Conservation (phyloP, 2,888 invertebrate species). For the Drosophila melanosoma region DNA sequence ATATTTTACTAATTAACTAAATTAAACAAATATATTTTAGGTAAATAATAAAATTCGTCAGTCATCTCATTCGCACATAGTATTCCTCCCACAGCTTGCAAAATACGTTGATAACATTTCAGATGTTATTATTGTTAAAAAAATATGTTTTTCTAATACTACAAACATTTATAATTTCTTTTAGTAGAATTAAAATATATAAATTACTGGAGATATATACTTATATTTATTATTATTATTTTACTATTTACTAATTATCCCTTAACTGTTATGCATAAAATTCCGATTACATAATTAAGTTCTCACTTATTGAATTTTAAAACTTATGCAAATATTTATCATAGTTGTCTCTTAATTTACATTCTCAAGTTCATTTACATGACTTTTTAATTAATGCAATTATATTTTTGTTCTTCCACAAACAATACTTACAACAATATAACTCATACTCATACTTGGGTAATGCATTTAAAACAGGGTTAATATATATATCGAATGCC, state of each 20-base stretch:
- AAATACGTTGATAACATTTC: constrained; percentile 12
- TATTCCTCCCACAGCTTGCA: constrained; percentile 37
- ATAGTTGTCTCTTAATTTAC: constrained; percentile 24
- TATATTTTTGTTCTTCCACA: constrained; percentile 34
- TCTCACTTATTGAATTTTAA: constrained; percentile 2
- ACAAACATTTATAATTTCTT: neutral
- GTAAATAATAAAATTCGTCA: constrained; percentile 34
- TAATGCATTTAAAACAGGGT: constrained; percentile 23
- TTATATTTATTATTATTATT: neutral
- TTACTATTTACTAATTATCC: neutral
- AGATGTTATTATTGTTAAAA: neutral
- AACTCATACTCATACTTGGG: constrained; percentile 9
- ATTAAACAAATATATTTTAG: constrained; percentile 12
- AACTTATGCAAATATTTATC: constrained; percentile 41
- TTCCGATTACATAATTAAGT: constrained; percentile 1
- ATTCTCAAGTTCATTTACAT: constrained; percentile 63
- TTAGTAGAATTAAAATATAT: neutral
- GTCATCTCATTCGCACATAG: constrained; percentile 53
- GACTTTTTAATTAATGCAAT: constrained; percentile 56
- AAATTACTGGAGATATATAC: neutral
- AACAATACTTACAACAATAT: constrained; percentile 23
- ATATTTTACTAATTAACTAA: constrained; percentile 19
- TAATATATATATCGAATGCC: constrained; percentile 56
- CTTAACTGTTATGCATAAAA: neutral
- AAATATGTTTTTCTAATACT: neutral